These are phyloP conservation scores for Nipponia nippon DNA, from an alignment of 2,113 vertebrate species.

Conservation along the genomic window DNA sequence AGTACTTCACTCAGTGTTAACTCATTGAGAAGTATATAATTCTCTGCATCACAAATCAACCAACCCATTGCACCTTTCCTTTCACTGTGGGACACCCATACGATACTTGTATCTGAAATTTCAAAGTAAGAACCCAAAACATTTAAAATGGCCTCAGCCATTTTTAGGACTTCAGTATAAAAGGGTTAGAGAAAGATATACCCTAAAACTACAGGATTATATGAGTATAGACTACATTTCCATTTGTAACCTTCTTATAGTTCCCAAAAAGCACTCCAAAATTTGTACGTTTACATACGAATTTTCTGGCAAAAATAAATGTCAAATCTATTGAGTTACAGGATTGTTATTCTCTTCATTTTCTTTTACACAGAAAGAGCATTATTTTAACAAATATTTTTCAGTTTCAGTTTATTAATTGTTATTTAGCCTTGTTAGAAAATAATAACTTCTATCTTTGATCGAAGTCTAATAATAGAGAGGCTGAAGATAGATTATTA, in stretches of 20 bases:
- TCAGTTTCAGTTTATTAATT: neutral
- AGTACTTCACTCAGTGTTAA: neutral
- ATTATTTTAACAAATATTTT: neutral
- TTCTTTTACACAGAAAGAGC: neutral
- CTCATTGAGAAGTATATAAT: neutral
- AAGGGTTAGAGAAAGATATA: neutral
- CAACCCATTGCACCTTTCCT: neutral
- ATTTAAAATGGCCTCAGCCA: neutral
- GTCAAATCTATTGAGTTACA: neutral
- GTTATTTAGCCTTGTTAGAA: neutral
- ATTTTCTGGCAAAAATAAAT: neutral
- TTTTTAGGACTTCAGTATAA: neutral
- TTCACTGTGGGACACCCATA: neutral
- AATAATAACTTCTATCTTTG: neutral
- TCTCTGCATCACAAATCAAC: neutral
- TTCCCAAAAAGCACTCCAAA: neutral
- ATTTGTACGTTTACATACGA: neutral
- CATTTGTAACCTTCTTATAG: neutral
- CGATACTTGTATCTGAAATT: neutral
- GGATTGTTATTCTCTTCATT: neutral
- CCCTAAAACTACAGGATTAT: neutral
- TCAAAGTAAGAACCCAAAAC: neutral
- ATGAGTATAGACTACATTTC: neutral
- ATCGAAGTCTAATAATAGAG: neutral
- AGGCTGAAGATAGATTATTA: neutral